A percentile compares a stretch with the other conserved stretches of the same genome.
Conservation (phyloP, 2,888 invertebrate species). For the Dysmachus trigonus region DNA sequence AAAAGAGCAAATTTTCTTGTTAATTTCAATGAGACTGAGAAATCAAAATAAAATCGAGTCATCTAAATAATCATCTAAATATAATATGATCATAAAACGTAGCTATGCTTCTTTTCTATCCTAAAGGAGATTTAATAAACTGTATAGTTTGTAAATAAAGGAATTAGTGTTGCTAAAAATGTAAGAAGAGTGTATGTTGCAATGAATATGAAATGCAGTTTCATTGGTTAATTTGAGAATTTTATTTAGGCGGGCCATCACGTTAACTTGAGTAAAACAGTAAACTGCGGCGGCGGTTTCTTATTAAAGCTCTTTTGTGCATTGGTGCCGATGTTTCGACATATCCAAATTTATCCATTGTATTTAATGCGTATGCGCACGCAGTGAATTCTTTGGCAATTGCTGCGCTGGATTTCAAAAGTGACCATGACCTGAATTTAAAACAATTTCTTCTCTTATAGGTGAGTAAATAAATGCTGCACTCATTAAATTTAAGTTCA, state of each 20-base stretch:
- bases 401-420: background rate
- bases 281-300: background rate
- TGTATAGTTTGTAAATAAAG: background rate
- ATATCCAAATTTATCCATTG: background rate
- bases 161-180: background rate
- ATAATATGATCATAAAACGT: background rate
- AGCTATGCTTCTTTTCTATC: background rate
- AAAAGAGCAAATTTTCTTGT: background rate
- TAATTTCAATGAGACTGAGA: background rate
- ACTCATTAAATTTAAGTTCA: background rate
- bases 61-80: no score
- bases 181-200: background rate
- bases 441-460: background rate
- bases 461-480: background rate
- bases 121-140: background rate
- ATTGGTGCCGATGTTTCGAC: background rate
- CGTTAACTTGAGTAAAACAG: background rate
- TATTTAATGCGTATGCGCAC: background rate
- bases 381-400: background rate
- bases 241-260: background rate
- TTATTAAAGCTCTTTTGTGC: background rate
- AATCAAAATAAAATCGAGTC: background rate
- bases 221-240: background rate
- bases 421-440: background rate
- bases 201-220: background rate